Evolutionary conservation across 2,797 vertebrate genomes (phyloP).

Genomic region (Erpetoichthys calabaricus): DNA sequence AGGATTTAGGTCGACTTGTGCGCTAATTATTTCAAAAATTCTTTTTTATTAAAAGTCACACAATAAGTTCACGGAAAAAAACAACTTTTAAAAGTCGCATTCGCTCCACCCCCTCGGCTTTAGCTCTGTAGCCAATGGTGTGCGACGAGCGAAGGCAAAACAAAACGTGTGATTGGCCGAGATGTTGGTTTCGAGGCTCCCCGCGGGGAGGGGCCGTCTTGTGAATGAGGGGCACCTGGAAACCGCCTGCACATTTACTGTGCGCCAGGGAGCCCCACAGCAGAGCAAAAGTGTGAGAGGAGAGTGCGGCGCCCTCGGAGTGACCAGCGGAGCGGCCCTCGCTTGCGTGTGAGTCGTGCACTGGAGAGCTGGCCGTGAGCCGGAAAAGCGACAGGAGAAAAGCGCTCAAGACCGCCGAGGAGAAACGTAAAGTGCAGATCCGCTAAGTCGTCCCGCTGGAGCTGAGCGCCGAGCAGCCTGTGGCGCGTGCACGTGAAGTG

Average conservation of each 20-base stretch:
- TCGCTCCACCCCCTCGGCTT: conserved; percentile 16
- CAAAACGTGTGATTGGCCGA: conserved; percentile 59
- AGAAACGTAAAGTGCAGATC: conserved; percentile 6
- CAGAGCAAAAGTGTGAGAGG: conserved; percentile 16
- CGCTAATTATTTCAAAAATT: no score
- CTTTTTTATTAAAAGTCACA: background rate
- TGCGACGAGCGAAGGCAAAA: conserved; percentile 46
- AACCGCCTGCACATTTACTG: conserved; percentile 46
- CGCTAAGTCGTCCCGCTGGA: conserved; percentile 8
- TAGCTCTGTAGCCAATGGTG: conserved; percentile 43
- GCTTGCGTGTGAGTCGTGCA: background rate
- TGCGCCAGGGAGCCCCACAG: conserved; percentile 39
- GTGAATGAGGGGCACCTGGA: conserved; percentile 71
- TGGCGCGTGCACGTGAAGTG: conserved; percentile 11
- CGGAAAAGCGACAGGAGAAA: background rate
- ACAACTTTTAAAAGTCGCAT: background rate
- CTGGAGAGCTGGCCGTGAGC: background rate
- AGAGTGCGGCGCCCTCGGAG: background rate
- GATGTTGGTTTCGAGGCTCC: conserved; percentile 31
- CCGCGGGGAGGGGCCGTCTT: conserved; percentile 32
- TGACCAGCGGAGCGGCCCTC: background rate
- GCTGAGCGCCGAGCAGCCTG: conserved; percentile 20
- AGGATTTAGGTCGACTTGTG: no score
- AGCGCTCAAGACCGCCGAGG: background rate
- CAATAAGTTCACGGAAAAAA: background rate